Evolutionary conservation across 2,888 invertebrate species (phyloP), one percentile per base, ranked within the genome.

Genomic region (Chromoteleia sp.): DNA sequence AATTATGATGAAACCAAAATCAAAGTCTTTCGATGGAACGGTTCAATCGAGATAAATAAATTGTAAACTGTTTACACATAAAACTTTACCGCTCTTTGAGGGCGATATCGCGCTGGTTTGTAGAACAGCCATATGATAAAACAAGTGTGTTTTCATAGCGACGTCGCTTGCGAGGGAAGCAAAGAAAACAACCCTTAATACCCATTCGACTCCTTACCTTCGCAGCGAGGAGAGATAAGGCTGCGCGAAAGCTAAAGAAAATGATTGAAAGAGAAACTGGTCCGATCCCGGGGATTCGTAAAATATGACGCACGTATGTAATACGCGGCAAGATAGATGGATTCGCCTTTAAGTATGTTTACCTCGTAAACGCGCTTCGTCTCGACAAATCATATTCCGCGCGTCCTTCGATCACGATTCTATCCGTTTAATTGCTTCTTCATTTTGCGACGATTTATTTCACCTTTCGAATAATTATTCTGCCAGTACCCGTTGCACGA

Each of bases 171-270:
- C 65, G 54, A 63, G 14, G 36, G 19, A 67, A 59, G 79, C 73
- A 73, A 79, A 65, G 73, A 73, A 73, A 79, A 79, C 79, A 79
- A 73, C 73, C 79, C 73, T 79, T 79, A 79, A 79, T 79, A 71
- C 67, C 25, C 71, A 52, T 61, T 79, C 59, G 33, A 68, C 67
- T 73, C 36, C 48, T 78, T 68, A 54, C 67, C 67, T 73, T 59
- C 59, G 19, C 30, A 52, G 50, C 39, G 39, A 54, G 21, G 25
- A 21, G 54, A 73, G 73, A 73, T 79, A 79, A 79, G 79, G 48
- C 39, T 14, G n/a, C 25, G 25, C 41, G 56, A 56, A 76, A 63
- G 52, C 70, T 50, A 43, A 41, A 39, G 33, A 67, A 79, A 79
- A 79, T 79, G 73, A 79, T 79, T 61, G 79, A 67, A 79, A 73